phyloP scores from a whole-genome alignment of 2,113 vertebrate species.

The Lota lota region DNA sequence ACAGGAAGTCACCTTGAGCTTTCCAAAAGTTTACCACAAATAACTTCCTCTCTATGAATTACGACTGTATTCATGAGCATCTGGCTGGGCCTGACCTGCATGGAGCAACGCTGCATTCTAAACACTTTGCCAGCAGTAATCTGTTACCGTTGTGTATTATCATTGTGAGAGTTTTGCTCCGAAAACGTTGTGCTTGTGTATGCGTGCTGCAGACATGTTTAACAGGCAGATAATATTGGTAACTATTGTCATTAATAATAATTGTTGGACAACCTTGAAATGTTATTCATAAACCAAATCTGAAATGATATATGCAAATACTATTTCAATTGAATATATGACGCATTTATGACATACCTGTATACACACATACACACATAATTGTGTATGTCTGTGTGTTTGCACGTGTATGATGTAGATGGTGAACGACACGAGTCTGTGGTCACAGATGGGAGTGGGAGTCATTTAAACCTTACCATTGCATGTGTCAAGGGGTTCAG shows the following conservation, averaged over 20 bases:
- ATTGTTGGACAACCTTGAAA: too few species aligned
- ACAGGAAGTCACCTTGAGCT: slow-evolving; percentile 66
- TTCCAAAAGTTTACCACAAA: slow-evolving; percentile 50
- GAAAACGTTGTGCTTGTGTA: background rate
- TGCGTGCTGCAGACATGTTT: background rate
- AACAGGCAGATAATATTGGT: background rate
- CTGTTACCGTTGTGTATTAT: slow-evolving; percentile 24
- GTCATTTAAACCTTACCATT: slow-evolving; percentile 1
- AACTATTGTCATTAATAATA: background rate
- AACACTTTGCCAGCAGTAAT: slow-evolving; percentile 34
- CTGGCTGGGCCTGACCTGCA: slow-evolving; percentile 59
- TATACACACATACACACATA: too few species aligned
- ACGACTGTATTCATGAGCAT: slow-evolving; percentile 73
- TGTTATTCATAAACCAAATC: too few species aligned
- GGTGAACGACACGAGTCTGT: background rate
- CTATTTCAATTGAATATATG: too few species aligned
- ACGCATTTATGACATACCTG: background rate
- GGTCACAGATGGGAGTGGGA: slow-evolving; percentile 30
- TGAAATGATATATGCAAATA: too few species aligned
- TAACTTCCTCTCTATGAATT: slow-evolving; percentile 44
- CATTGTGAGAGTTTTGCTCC: slow-evolving; percentile 15
- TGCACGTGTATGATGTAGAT: background rate
- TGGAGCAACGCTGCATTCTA: slow-evolving; percentile 45
- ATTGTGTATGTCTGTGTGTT: background rate
- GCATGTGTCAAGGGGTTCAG: slow-evolving; percentile 35